These are phyloP conservation scores for Eubasilissa splendida DNA, from an alignment of 2,888 invertebrate species.

Conservation along the genomic window DNA sequence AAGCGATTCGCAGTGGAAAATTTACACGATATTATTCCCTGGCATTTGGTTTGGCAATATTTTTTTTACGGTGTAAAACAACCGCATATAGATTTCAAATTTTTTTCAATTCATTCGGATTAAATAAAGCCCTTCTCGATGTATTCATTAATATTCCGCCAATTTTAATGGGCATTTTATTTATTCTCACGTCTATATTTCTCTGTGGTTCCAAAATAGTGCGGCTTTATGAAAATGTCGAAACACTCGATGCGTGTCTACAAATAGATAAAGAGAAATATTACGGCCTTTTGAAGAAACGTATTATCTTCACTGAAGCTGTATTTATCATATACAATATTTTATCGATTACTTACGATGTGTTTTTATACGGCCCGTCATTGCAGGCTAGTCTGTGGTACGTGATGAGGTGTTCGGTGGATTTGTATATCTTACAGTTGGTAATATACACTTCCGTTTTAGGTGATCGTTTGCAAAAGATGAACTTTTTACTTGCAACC, in stretches of 20 bases:
- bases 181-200: not conserved
- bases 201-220: not conserved
- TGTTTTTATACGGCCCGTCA: not conserved
- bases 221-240: constrained; percentile 2
- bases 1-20: not conserved
- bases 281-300: not conserved
- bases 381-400: not conserved
- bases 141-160: constrained; percentile 1
- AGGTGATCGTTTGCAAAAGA: not conserved
- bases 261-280: constrained; percentile 3
- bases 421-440: constrained; percentile 8
- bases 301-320: not conserved
- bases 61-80: not conserved
- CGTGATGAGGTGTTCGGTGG: not conserved
- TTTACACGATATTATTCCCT: constrained; percentile 2
- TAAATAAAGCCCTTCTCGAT: constrained; percentile 5
- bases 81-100: not conserved
- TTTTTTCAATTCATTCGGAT: not conserved
- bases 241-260: not conserved
- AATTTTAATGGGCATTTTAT: not conserved
- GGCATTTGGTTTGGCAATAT: not conserved
- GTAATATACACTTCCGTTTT: not conserved
- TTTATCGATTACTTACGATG: not conserved
- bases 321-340: not conserved
- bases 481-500: not conserved